Conservation (phyloP, 2,797 vertebrate species). For the Heterohyrax brucei region DNA sequence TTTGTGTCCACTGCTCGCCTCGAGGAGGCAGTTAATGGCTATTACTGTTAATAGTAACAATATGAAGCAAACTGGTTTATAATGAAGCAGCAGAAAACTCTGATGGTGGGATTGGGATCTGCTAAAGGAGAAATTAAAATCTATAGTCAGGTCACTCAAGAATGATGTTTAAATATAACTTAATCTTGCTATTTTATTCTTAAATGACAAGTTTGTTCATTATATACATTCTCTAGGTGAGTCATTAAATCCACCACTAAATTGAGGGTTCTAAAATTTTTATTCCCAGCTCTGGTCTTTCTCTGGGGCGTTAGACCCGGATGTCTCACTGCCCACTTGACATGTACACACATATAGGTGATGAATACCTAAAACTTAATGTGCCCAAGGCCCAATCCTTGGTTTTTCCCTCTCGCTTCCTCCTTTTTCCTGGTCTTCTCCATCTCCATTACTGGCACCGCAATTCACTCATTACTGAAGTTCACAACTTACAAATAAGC, state of each 20-base stretch:
- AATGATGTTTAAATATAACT: slow-evolving; percentile 41
- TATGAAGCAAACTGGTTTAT: slow-evolving; percentile 76
- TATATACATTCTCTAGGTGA: background rate
- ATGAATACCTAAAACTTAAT: background rate
- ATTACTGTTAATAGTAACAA: slow-evolving; percentile 70
- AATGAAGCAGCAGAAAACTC: slow-evolving; percentile 75
- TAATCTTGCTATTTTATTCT: slow-evolving; percentile 62
- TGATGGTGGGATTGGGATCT: slow-evolving; percentile 17
- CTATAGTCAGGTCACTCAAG: slow-evolving; percentile 20
- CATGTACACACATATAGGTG: background rate
- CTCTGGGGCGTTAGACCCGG: background rate
- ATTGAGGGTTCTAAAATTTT: slow-evolving; percentile 30
- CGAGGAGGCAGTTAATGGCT: slow-evolving; percentile 66
- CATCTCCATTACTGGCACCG: background rate
- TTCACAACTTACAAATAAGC: background rate
- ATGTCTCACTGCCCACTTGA: background rate
- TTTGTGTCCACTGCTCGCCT: slow-evolving; percentile 45
- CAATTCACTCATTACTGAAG: background rate
- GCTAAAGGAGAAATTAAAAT: slow-evolving; percentile 60
- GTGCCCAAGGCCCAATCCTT: background rate
- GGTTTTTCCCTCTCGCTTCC: background rate
- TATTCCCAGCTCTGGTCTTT: slow-evolving; percentile 42
- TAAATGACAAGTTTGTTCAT: slow-evolving; percentile 36
- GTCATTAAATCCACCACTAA: slow-evolving; percentile 8
- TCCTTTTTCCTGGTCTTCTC: background rate